Base-by-base conservation (phyloP, 2,888 invertebrate genomes). In the Drosophila algonquin region DNA sequence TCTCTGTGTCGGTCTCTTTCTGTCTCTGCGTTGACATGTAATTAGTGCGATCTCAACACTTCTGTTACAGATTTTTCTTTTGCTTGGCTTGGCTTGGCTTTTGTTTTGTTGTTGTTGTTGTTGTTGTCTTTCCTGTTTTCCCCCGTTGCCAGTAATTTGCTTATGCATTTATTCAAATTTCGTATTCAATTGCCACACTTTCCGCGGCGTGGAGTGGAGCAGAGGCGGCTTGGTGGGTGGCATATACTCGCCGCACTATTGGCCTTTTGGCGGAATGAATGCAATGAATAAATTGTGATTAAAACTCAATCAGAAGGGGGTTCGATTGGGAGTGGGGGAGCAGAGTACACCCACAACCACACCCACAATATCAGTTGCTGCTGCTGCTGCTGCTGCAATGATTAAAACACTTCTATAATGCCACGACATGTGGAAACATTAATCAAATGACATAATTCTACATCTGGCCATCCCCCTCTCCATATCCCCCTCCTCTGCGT, bases 11-110 rank as follows among this genome's bases (percentile, higher is more conserved):
- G 35, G 24, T 32, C 51, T 59, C 64, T 56, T 63, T 59, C 73
- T 78, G 78, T 75, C 79, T 62, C 69, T 51, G 68, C 78, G 71
- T 64, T 83, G 89, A 86, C 89, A 86, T 86, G 83, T 84, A 88
- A 84, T 84, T 84, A 84, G 83, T 76, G 80, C 89, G 69, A 88
- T 88, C 83, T 84, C 89, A 84, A 84, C 83, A 84, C 83, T 87
- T 86, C 89, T 83, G 83, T 89, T 81, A 75, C 69, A 79, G 58
- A 73, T 84, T 74, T 57, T 70, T 68, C 18, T 40, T 27, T 48
- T 48, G 46, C 40, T 58, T 60, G 55, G 53, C 24, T n/a, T 3
- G 24, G 24, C 4, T 24, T 24, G 3, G 3, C 6, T 35, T 40
- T 12, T 71, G 53, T 53, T 69, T 10, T 32, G 32, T 32, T 64